Base-by-base conservation (phyloP, 2,113 vertebrate species). In the Amphiprion percula region DNA sequence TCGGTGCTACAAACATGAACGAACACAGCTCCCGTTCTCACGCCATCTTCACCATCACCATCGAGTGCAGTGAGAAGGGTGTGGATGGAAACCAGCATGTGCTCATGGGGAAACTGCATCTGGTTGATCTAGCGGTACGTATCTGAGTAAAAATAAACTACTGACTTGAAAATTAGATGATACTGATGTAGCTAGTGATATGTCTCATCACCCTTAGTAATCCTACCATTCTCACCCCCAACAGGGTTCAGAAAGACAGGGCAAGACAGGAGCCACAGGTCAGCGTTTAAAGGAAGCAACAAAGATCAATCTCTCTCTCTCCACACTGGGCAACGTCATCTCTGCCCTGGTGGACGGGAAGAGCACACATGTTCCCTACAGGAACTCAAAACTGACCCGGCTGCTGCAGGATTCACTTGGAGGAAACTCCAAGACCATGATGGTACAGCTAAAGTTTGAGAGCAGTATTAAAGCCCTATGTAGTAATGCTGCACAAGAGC, bases 381-480 rank as follows among this genome's bases (percentile, higher is more conserved):
- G 98, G 59, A 99, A 99, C 85, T 99, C 98, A 44, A 99, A 99
- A 87, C 93, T 99, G 17, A 99, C 98, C 0, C 96, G 98, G 14
- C 94, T 99, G 71, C 95, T 99, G 58, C 98, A 99, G 87, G 98
- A 99, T 87, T 99, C 98, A 0, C 91, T 99, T 3, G 98, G 98
- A 50, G 98, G 98, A 88, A 99, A 99, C 91, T 99, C 98, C 61
- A 99, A 99, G 91, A 99, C 98, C 41, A 99, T 99, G 98, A 99
- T 99, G 98, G 98, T 99, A 93, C 44, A 33, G 50, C 62, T 64
- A 47, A 50, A 56, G 8, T 68, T 77, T 63, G 2, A 59, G 55
- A 64, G 26, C 8, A 28, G 0, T 52, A 5, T 4, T 12, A 44
- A 8, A 44, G 8, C 6, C 11, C 41, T 15, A 15, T 15, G 41